Evolutionary conservation across 35 echinoderm and acorn worm species (phyloP), one percentile per base, ranked within the genome.

Genomic region (Amphiura filiformis): DNA sequence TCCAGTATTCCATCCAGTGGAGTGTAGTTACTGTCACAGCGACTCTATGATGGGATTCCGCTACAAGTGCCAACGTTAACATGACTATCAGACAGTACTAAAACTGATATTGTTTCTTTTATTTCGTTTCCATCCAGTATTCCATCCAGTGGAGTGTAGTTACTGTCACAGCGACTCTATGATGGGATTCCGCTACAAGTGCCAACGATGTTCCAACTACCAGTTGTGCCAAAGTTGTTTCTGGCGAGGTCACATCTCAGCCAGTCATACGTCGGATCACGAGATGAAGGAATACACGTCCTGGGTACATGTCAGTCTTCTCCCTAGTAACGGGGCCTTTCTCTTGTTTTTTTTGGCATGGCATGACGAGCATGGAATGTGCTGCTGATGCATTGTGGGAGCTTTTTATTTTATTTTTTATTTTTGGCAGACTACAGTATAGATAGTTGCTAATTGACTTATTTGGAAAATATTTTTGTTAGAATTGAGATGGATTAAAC

Each of bases 111-210:
- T 70, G 61, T 15, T 26, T 70, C 61, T 70, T 70, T 39, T 88
- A 17, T 77, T 88, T 92, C 38, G 75, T n/a, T n/a, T n/a, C n/a
- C 37, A 15, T 41, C 0, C 81, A 98, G 96, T 98, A 44, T 98
- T 98, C 81, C 96, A 98, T 87, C 93, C 96, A 26, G 96, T 98
- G 2, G 96, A 98, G 79, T 98, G 96, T 64, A 91, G 83, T 39
- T 85, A 94, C 82, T 98, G 96, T 36, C 89, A 94, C 56, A 89
- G 86, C 38, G 96, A 98, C 31, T 91, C 89, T 78, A 98, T 94
- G 96, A 98, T 98, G 96, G 96, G 96, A 0, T 98, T 94, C 87
- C 89, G 96, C 23, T 98, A 98, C 83, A 98, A 94, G 83, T 98
- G 96, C 76, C 93, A 98, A 76, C 90, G 93, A 13, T 98, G 96